Evolutionary conservation across 2,797 vertebrate species (phyloP), one percentile per base, ranked within the genome.

Genomic region (Hapalemur alaotrensis): DNA sequence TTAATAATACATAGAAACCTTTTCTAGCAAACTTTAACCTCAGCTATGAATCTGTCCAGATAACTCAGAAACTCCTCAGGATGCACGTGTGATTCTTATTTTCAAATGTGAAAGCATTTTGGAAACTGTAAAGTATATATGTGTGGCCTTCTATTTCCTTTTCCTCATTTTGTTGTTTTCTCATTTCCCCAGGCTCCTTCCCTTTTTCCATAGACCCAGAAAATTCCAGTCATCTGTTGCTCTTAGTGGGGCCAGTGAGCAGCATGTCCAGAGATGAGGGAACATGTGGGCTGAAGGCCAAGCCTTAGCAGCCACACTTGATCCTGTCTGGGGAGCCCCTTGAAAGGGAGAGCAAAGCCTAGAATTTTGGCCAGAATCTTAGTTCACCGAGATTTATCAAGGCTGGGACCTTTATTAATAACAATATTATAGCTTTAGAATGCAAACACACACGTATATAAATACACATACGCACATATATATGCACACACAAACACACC

Each of bases 361-460:
- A 38, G 63, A 75, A 91, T 38, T 87, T 23, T 4, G 57, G 7
- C 35, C 30, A 87, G 43, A 96, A 48, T 18, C 81, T 2, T 28
- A 69, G 41, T 8, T 65, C 78, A 84, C 73, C 79, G 73, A 82
- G n/a, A 91, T 93, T 92, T 78, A 69, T 63, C 54, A 82, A 95
- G 38, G 57, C 18, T 9, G 23, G 6, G 3, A 11, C 5, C n/a
- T 69, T 23, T 7, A 57, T 57, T 57, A 11, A 25, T 57, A 28
- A 2, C 7, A 82, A 43, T 89, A 93, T 84, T 59, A 80, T 1
- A 81, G 11, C 38, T 46, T 82, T 72, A n/a, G 18, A 73, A 46
- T 65, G 13, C 23, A 89, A 88, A 72, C 14, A 82, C 9, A 54
- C 18, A 57, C 4, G 48, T 4, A 20, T 20, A 28, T 23, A 65